A percentile compares a stretch with the other conserved stretches of the same genome.
These are phyloP conservation scores for Latrodectus elegans DNA, from an alignment of 2,888 invertebrate species.

Conservation along the genomic window DNA sequence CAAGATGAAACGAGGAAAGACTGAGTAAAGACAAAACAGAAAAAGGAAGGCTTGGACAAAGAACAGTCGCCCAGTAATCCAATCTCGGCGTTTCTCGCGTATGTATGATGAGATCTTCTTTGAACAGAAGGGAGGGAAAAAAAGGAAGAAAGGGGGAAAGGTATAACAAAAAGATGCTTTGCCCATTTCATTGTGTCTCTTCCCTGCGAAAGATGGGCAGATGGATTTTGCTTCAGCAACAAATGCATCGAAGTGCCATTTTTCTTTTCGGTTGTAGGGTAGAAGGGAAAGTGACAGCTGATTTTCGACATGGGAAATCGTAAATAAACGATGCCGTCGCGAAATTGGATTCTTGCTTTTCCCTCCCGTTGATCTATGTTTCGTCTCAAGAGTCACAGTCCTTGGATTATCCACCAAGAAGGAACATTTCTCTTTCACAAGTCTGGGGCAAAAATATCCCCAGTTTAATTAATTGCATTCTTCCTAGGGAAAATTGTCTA, in stretches of 20 bases:
- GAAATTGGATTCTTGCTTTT: conserved; percentile 59
- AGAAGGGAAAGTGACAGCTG: conserved; percentile 64
- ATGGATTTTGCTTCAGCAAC: conserved; percentile 35
- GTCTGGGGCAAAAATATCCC: not conserved
- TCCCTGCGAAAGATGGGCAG: conserved; percentile 4
- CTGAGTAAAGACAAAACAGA: conserved; percentile 17
- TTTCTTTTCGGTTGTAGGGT: conserved; percentile 37
- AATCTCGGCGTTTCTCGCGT: conserved; percentile 54
- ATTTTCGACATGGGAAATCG: conserved; percentile 65
- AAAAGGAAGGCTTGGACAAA: conserved; percentile 42
- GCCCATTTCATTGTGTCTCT: conserved; percentile 18
- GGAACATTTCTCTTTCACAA: not conserved
- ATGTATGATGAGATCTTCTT: conserved; percentile 61
- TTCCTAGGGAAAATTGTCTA: no score
- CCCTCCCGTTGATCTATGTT: conserved; percentile 45
- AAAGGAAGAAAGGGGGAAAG: not conserved
- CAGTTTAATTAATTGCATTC: conserved; percentile 12
- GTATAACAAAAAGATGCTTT: not conserved
- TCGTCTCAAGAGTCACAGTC: not conserved
- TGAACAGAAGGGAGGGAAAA: conserved; percentile 4
- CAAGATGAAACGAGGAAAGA: not conserved
- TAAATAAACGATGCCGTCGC: conserved; percentile 60
- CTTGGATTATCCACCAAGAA: conserved; percentile 32
- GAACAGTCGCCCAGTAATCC: conserved; percentile 46
- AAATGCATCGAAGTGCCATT: conserved; percentile 39